These are phyloP conservation scores for Sebastes nivosus DNA, from an alignment of 2,797 vertebrate genomes.

Conservation along the genomic window DNA sequence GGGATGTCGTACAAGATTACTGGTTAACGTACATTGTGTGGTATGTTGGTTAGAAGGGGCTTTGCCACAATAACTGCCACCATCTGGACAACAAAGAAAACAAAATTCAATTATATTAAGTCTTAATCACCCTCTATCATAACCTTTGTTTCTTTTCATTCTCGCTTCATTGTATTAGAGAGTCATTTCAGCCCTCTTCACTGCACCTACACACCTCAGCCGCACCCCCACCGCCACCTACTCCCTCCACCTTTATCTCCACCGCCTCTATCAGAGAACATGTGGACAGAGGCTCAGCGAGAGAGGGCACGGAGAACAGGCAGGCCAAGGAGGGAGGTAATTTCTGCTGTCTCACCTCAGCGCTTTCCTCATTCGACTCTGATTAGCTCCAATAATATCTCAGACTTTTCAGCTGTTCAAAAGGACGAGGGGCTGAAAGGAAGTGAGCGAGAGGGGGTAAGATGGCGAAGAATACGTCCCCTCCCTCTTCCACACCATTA, in stretches of 20 bases:
- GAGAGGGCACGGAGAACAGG: conserved; percentile 79
- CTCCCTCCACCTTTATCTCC: conserved; percentile 40
- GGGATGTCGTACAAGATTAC: background rate
- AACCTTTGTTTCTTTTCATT: conserved; percentile 45
- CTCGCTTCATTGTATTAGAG: conserved; percentile 35
- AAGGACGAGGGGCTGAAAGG: conserved; percentile 64
- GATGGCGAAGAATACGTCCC: conserved; percentile 51
- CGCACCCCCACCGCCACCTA: background rate
- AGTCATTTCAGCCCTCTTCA: conserved; percentile 47
- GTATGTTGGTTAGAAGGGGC: background rate
- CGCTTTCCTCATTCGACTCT: conserved; percentile 92
- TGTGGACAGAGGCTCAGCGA: conserved; percentile 75
- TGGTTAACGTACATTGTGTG: background rate
- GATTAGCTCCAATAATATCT: conserved; percentile 94
- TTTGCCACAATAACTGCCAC: background rate
- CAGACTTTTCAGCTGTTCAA: conserved; percentile 86
- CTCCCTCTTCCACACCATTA: conserved; percentile 68
- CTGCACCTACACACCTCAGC: conserved; percentile 13
- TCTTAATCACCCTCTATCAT: conserved; percentile 32
- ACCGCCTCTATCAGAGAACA: conserved; percentile 56
- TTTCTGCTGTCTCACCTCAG: conserved; percentile 91
- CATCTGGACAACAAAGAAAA: background rate
- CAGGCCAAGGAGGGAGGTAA: conserved; percentile 84
- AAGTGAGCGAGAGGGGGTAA: conserved; percentile 36
- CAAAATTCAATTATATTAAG: conserved; percentile 33